Evolutionary conservation across 2,888 invertebrate species (phyloP), one percentile per base, ranked within the genome.

Genomic region (Leuctra nigra): DNA sequence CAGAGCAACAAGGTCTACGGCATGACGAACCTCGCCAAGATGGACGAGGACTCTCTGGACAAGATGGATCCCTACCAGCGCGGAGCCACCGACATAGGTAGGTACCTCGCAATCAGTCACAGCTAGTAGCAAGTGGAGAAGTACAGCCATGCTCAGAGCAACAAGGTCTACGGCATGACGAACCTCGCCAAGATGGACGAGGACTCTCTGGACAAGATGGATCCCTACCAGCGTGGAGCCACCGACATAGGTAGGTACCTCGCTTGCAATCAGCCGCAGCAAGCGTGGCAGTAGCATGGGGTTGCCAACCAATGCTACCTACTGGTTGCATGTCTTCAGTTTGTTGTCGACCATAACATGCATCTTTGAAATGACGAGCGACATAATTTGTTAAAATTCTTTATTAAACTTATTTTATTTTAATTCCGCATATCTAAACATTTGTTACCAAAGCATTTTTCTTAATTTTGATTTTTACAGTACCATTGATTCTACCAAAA

Each of bases 51-150:
- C 60, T 75, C 78, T 63, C 71, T 86, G 63, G 85, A 86, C 66
- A 70, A 74, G 56, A 77, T 86, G 76, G 86, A 86, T 68, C 86
- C 86, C 6, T 85, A 84, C 72, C 86, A 86, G 68, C 75, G 82
- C 59, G 79, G 77, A 55, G 82, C 84, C 55, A 78, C 77, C 65
- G 76, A 77, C 68, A 78, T 84, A 67, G 83, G 86, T 86, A 74
- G 80, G 84, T 77, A n/a, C n/a, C n/a, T n/a, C n/a, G n/a, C n/a
- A n/a, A n/a, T n/a, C n/a, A n/a, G n/a, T n/a, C n/a, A n/a, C n/a
- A n/a, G n/a, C n/a, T n/a, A n/a, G n/a, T n/a, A 81, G 67, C 80
- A 84, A 72, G 85, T 86, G 16, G 79, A 82, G 61, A 76, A 77
- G 57, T 83, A 79, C 66, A 86, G 86, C 68, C 76, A 76, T 61